These are phyloP conservation scores for Isaurus tuberculatus DNA, from an alignment of 92 coral and sea anemone species.

Conservation along the genomic window DNA sequence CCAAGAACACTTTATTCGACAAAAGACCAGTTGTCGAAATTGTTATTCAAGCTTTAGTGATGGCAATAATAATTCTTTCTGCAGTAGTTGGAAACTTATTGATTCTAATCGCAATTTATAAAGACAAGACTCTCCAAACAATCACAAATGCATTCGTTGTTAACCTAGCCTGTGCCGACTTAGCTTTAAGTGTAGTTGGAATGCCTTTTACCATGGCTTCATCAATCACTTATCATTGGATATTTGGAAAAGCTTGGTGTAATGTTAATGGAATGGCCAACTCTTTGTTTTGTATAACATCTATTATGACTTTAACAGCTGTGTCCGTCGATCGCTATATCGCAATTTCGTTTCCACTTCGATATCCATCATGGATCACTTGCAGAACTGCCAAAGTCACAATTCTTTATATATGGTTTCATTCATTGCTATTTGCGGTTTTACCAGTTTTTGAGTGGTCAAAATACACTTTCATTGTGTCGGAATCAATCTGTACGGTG, in stretches of 20 bases:
- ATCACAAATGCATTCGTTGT: constrained; percentile 90
- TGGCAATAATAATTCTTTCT: constrained; percentile 73
- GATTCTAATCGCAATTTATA: constrained; percentile 79
- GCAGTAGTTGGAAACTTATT: constrained; percentile 78
- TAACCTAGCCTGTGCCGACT: constrained; percentile 85
- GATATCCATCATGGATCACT: constrained; percentile 77
- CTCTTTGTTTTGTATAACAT: constrained; percentile 88
- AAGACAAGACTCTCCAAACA: constrained; percentile 80
- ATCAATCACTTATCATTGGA: constrained; percentile 85
- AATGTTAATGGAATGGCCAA: constrained; percentile 84
- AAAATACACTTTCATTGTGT: constrained; percentile 65
- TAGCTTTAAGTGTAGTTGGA: constrained; percentile 71
- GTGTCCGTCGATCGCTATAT: constrained; percentile 90
- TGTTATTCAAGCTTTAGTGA: constrained; percentile 70
- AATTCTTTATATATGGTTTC: constrained; percentile 82
- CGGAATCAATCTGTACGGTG: constrained; percentile 88
- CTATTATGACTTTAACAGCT: constrained; percentile 84
- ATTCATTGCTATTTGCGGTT: constrained; percentile 67
- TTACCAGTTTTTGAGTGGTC: constrained; percentile 84
- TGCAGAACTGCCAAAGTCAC: constrained; percentile 63
- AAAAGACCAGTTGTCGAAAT: constrained; percentile 60
- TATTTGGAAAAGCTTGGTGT: constrained; percentile 83
- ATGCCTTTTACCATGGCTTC: constrained; percentile 94
- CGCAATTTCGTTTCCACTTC: constrained; percentile 85
- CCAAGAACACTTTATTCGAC: constrained; percentile 37